Evolutionary conservation across 1,140 invertebrate genomes (phyloP), one percentile per base, ranked within the genome.

Genomic region (Lepidotrigona ventralis): DNA sequence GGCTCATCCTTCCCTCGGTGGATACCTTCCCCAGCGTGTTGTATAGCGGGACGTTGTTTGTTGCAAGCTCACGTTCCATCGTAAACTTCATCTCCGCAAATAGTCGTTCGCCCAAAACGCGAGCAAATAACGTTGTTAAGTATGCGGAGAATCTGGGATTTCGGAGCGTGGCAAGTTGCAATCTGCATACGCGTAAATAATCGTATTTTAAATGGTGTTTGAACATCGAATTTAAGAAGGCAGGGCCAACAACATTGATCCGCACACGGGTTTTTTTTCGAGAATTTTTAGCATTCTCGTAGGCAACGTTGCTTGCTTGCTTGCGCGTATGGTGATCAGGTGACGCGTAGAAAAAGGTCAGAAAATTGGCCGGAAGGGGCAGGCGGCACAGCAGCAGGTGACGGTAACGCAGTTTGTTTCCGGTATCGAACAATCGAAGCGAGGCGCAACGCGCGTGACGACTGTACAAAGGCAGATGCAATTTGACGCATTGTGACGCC

Each of bases 381-480:
- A 6, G 39, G 23, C 53, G 58, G 19, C 9, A 63, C 39, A 33
- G 77, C 64, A 79, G 84, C 88, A 89, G 88, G 82, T 89, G 88
- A 89, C 87, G 87, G 87, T 88, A 89, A 89, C 88, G 87, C 80
- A 86, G 85, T 79, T 85, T 74, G 85, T 75, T 89, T 89, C 88
- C 88, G 73, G 85, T 86, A 86, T 89, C 85, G 88, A 89, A 89
- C 88, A 89, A 89, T 89, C 87, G 88, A 71, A 86, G 75, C 71
- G 85, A 74, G 63, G 72, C 33, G 87, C 79, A 85, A 81, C 85
- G 51, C 85, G 87, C 87, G 87, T 89, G 88, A 89, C 88, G 87
- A 82, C 56, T 46, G 85, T 86, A 85, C 87, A 86, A 89, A 86
- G 82, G 79, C 72, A 85, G 84, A 85, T 78, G 87, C 88, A 86